Evolutionary conservation across 1,140 invertebrate species (phyloP), one percentile per base, ranked within the genome.

Genomic region (Camponotus floridanus): DNA sequence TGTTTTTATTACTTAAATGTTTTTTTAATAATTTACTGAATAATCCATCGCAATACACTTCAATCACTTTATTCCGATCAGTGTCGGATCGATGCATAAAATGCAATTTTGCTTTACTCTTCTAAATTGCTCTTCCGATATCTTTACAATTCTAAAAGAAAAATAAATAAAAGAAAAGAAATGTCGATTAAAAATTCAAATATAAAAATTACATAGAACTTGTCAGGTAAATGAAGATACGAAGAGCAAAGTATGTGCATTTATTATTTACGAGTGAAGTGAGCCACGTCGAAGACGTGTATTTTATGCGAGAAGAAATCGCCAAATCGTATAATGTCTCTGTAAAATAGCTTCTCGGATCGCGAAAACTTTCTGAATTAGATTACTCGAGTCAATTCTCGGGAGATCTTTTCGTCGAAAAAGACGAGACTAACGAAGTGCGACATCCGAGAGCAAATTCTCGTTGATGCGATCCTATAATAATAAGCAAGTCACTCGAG

Each of bases 401-500:
- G 33, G 3, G 31, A 45, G 39, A 7, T 36, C 26, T 67, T 26
- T 36, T 18, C 59, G 18, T 13, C 39, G 21, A 33, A 5, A 5
- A 15, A n/a, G 26, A 26, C 9, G 39, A 45, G 55, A 45, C 15
- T 15, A 71, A 31, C 67, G 18, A n/a, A 59, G 42, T n/a, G 79
- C 55, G 51, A 59, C 65, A 45, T 59, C 26, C 65, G 15, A 26
- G 36, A 6, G 11, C 36, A 18, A 15, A 39, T 51, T 51, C 15
- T 51, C 55, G 26, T 61, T 45, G 67, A 71, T 59, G 67, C 55
- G 78, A 31, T 18, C 26, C 18, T 33, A 51, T 45, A 51, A 36
- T 57, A 55, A 81, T 7, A 55, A 81, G 15, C 3, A 18, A 42
- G 11, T 26, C 51, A 73, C 18, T 81, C 67, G 67, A 73, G 79